Base-by-base conservation (phyloP, 2,113 vertebrate genomes). In the Setophaga kirtlandii region DNA sequence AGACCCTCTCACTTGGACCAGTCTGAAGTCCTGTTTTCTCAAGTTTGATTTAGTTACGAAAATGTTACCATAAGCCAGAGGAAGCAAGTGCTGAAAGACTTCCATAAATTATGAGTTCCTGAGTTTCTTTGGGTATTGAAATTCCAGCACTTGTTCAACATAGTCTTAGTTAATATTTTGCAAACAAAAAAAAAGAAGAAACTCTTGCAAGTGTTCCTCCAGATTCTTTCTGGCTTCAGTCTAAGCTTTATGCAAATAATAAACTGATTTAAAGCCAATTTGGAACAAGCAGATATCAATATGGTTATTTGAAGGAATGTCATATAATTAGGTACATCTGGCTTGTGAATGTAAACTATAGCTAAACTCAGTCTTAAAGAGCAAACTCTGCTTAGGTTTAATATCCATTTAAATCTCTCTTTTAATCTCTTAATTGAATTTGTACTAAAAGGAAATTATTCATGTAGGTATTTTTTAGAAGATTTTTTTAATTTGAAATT, bases 231-330 rank as follows among this genome's bases (percentile, higher is more conserved):
- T 82, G 58, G 15, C 37, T 73, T 89, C 44, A 53, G 5, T 79
- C 8, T 89, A 56, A 75, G n/a, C 16, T 70, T 92, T 89, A 81
- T 30, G 60, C 42, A 89, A 93, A 88, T 70, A 67, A 35, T 77
- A 90, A 86, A 83, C 28, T 77, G 37, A 83, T 77, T 74, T 69
- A 69, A 95, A 86, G 74, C 56, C 2, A 0, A 41, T 76, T 58
- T 89, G 84, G 53, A 91, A 42, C 50, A 76, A 82, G 44, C 19
- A 83, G 74, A 87, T 89, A 89, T 95, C 89, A 91, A 71, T 95
- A 60, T 68, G 16, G 31, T 62, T 73, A 60, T 87, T 79, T 83
- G 70, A 95, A 62, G 17, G 28, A 89, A 65, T 42, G 76, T 28
- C 15, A 16, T 47, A 21, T 91, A 87, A 94, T 91, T 87, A 84